Base-by-base conservation (phyloP, 2,888 invertebrate species). In the Leptodirus hochenwartii region DNA sequence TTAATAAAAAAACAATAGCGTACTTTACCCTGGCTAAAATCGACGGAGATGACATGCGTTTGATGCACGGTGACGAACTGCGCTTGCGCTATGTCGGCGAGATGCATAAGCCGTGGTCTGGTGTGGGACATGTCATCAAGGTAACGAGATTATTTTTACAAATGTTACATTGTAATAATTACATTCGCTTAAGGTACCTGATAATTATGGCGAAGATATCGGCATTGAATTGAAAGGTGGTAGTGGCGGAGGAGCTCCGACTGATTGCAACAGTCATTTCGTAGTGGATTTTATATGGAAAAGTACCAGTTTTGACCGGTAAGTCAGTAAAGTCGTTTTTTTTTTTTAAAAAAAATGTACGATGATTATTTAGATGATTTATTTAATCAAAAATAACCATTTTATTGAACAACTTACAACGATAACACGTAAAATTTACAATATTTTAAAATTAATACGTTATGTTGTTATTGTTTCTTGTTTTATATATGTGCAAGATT, bases 251-350 rank as follows among this genome's bases (percentile, higher is more conserved):
- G 88, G 85, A 13, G 90, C 93, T 0, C 96, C 96, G 0, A 76
- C 80, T 0, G 93, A 95, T 43, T 87, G 87, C 54, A 81, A 81
- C 27, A 84, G 85, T 41, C 91, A 90, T 58, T 99, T 95, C 57
- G 87, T 90, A 0, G 90, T 96, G 4, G 96, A 99, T 56, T 98
- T 95, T 54, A 95, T 96, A 29, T 96, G 95, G 96, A 96, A 96
- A 55, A 90, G 93, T 39, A 96, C 95, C 2, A 90, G 90, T 15
- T 96, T 96, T 55, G 95, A 95, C 56, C 73, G 84, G 82, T 80
- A 43, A 41, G 52, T 43, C 13, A 12, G 23, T 29, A 25, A n/a
- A n/a, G n/a, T n/a, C n/a, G n/a, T n/a, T n/a, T n/a, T n/a, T n/a
- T n/a, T n/a, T n/a, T n/a, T n/a, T n/a, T n/a, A n/a, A n/a, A n/a